These are phyloP conservation scores for Platysternon megacephalum DNA, from an alignment of 2,113 vertebrate genomes.

Conservation along the genomic window DNA sequence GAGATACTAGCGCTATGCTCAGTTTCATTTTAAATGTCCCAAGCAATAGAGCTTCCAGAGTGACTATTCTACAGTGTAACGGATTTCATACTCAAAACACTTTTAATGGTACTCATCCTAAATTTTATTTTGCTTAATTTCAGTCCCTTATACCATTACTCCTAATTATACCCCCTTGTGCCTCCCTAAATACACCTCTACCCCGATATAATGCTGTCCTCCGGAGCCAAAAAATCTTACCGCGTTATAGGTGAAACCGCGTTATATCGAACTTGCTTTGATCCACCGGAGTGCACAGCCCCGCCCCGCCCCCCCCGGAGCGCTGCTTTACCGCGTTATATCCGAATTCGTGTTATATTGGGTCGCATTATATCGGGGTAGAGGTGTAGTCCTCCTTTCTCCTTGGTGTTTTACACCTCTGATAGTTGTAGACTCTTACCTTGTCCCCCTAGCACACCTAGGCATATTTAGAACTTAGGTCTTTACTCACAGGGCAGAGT, in stretches of 20 bases:
- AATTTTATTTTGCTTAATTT: not conserved
- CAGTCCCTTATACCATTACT: not conserved
- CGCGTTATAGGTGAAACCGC: no score
- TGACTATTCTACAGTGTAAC: not conserved
- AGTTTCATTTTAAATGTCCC: not conserved
- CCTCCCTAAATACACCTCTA: not conserved
- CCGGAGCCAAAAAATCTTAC: no score
- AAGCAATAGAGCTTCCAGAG: not conserved
- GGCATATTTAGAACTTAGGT: not conserved
- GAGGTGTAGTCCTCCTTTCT: not conserved
- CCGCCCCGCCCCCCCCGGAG: no score
- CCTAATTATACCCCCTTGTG: not conserved
- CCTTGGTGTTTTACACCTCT: not conserved
- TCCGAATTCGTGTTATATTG: no score
- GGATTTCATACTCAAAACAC: slow-evolving; percentile 7
- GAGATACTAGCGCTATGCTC: not conserved
- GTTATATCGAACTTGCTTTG: no score
- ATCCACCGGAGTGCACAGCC: no score
- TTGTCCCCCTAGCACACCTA: not conserved
- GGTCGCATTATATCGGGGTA: no score
- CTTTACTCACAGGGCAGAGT: not conserved
- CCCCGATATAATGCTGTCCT: no score
- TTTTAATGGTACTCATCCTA: not conserved
- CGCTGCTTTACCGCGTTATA: no score
- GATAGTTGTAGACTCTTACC: not conserved